These are phyloP conservation scores for Thysanoteuthis rhombus DNA, from an alignment of 2,888 invertebrate species.

Conservation along the genomic window DNA sequence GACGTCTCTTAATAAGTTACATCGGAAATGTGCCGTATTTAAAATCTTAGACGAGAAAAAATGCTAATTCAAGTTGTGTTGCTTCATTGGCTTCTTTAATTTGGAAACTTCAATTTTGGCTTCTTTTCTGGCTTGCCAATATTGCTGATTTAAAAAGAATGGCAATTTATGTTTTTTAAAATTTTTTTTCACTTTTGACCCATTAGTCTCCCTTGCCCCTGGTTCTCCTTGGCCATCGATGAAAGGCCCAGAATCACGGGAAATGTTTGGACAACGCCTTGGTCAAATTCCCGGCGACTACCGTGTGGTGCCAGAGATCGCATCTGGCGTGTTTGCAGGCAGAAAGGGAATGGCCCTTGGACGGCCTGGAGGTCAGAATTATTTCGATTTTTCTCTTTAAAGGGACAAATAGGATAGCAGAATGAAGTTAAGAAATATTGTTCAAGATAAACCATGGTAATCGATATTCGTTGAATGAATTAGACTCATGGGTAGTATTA, in stretches of 20 bases:
- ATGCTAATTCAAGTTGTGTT: neutral
- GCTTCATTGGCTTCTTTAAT: neutral
- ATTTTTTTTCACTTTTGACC: neutral
- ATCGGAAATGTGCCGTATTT: too few species aligned
- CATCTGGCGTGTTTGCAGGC: neutral
- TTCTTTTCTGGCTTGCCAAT: neutral
- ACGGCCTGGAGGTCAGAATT: neutral
- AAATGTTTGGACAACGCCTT: neutral
- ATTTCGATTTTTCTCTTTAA: neutral
- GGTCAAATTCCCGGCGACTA: neutral
- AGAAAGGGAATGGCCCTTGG: neutral
- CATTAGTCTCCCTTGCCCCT: neutral
- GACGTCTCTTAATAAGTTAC: too few species aligned
- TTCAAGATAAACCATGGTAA: too few species aligned
- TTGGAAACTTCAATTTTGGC: neutral
- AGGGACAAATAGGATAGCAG: neutral
- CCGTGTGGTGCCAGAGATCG: neutral
- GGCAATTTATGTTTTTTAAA: neutral
- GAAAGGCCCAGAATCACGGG: neutral
- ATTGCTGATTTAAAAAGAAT: neutral
- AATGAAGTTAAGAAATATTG: too few species aligned
- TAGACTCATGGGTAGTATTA: too few species aligned
- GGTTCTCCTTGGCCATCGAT: neutral
- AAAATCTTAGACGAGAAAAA: too few species aligned
- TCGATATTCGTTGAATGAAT: too few species aligned